Evolutionary conservation across 1,140 invertebrate genomes (phyloP).

Genomic region (Cyclargus thomasi): DNA sequence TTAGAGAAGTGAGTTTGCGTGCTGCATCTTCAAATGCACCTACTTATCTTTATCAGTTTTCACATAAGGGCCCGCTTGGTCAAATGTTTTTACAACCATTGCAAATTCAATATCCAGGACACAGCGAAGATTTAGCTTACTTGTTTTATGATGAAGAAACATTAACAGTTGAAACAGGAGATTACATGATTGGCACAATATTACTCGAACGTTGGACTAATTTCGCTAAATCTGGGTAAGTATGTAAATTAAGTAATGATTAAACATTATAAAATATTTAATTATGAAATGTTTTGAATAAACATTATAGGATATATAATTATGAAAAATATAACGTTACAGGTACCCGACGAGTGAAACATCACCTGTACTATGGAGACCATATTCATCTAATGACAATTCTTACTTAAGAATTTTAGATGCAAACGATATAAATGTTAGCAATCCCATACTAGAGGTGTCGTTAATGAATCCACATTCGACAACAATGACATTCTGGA

Average conservation of each 20-base stretch:
- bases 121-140: constrained; percentile 59
- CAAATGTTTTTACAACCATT: constrained; percentile 37
- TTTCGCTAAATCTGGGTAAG: constrained; percentile 58
- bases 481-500: constrained; percentile 47
- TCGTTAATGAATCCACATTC: constrained; percentile 42
- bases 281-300: not conserved
- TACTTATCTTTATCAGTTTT: constrained; percentile 62
- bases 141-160: constrained; percentile 40
- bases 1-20: constrained; percentile 50
- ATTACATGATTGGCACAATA: constrained; percentile 45
- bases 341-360: constrained; percentile 41
- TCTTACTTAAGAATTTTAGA: constrained; percentile 43
- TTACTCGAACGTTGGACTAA: constrained; percentile 62
- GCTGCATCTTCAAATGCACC: constrained; percentile 29
- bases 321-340: constrained; percentile 31
- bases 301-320: too few species aligned
- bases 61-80: constrained; percentile 49
- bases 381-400: constrained; percentile 33
- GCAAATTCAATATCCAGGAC: constrained; percentile 38
- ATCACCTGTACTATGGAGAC: constrained; percentile 40
- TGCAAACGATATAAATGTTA: constrained; percentile 34
- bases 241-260: constrained; percentile 13
- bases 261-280: not conserved
- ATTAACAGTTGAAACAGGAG: constrained; percentile 25
- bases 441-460: constrained; percentile 37